A percentile compares a stretch with the other conserved stretches of the same genome.
Evolutionary conservation across 2,888 invertebrate genomes (phyloP).

Genomic region (Aleiodes alternator): DNA sequence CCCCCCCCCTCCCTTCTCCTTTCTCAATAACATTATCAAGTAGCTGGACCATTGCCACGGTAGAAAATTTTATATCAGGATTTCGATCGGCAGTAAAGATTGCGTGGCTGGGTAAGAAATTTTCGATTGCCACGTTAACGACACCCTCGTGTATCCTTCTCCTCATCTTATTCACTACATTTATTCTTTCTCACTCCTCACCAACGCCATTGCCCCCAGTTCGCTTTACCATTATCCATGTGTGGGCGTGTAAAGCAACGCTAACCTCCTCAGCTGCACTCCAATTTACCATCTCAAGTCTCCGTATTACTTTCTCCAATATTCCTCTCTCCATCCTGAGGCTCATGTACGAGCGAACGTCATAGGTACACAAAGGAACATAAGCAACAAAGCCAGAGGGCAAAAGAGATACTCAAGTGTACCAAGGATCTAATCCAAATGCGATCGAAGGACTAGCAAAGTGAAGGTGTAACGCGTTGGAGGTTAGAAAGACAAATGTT

Average conservation of each 20-base stretch:
- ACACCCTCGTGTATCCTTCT: slow-evolving; percentile 30
- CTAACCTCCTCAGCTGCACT: not conserved
- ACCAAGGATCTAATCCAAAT: slow-evolving; percentile 55
- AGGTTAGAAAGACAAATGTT: slow-evolving; percentile 62
- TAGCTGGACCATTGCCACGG: slow-evolving; percentile 26
- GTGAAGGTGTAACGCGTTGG: slow-evolving; percentile 28
- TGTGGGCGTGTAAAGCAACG: not conserved
- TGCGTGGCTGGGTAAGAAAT: slow-evolving; percentile 35
- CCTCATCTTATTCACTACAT: slow-evolving; percentile 5
- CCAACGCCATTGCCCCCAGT: not conserved
- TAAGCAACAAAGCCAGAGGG: not conserved
- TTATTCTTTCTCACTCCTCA: not conserved
- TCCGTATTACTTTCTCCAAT: not conserved
- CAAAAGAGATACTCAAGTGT: not conserved
- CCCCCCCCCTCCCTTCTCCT: not conserved
- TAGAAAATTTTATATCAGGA: slow-evolving; percentile 34
- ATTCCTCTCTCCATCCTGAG: not conserved
- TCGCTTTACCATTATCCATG: slow-evolving; percentile 15
- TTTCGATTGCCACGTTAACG: slow-evolving; percentile 38
- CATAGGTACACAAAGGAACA: not conserved
- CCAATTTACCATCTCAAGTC: not conserved
- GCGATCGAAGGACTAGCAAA: slow-evolving; percentile 57
- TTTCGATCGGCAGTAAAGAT: slow-evolving; percentile 40
- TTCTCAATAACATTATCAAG: slow-evolving; percentile 25
- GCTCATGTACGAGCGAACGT: not conserved